phyloP scores from a whole-genome alignment of 1,140 invertebrate species.

The Platyscapa corneri region DNA sequence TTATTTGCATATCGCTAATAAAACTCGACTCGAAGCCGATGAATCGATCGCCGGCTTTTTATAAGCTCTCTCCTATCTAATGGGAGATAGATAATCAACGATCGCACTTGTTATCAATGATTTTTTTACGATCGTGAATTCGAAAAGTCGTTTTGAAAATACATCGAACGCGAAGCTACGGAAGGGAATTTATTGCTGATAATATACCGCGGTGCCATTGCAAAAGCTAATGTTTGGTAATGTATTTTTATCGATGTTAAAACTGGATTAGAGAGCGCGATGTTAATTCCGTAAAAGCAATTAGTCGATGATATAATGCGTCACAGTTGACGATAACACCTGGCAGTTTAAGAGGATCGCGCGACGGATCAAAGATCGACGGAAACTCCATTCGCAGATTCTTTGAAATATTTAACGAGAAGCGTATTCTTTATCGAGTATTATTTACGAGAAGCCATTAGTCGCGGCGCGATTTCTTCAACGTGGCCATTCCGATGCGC shows the following conservation, averaged over 20 bases:
- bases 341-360: too few relatives aligned
- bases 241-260: background rate
- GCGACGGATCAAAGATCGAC: background rate
- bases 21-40: background rate
- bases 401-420: too few relatives aligned
- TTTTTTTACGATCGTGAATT: background rate
- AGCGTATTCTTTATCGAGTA: too few relatives aligned
- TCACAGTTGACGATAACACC: too few relatives aligned
- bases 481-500: background rate
- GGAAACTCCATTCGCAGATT: background rate
- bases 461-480: background rate
- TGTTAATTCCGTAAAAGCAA: too few relatives aligned
- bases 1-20: conserved; percentile 34
- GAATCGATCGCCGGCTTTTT: background rate
- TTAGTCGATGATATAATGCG: too few relatives aligned
- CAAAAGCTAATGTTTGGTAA: background rate
- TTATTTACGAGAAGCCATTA: background rate
- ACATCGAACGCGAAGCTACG: background rate
- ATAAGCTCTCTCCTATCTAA: background rate
- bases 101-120: background rate
- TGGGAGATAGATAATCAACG: too few relatives aligned
- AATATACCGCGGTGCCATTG: background rate
- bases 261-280: too few relatives aligned
- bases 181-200: background rate
- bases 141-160: background rate